phyloP scores from a whole-genome alignment of 2,113 vertebrate species.

The Spea bombifrons region DNA sequence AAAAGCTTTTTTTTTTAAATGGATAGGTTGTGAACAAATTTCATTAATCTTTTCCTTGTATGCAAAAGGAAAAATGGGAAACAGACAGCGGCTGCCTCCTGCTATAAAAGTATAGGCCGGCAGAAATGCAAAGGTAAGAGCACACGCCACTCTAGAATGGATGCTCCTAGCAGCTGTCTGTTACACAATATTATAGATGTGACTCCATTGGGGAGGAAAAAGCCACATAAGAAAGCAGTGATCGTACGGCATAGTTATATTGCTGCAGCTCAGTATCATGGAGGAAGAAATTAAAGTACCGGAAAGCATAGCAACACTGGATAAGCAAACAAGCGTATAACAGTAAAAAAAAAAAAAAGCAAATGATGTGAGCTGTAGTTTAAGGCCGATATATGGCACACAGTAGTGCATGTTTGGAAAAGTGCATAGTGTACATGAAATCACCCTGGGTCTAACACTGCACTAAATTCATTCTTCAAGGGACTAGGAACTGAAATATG shows the following conservation, averaged over 20 bases:
- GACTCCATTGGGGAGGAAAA: background rate
- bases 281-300: background rate
- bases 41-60: conserved; percentile 4
- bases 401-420: no score
- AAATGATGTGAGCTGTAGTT: no score
- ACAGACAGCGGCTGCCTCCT: background rate
- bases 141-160: background rate
- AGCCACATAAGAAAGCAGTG: no score
- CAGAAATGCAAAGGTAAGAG: background rate
- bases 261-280: background rate
- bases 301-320: background rate
- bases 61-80: background rate
- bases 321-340: no score
- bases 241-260: background rate
- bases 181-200: background rate
- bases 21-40: conserved; percentile 1
- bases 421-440: no score
- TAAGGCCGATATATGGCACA: no score
- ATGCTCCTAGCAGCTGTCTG: conserved; percentile 14
- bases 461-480: no score
- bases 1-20: conserved; percentile 5
- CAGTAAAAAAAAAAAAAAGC: no score
- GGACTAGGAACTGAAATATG: no score
- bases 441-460: no score
- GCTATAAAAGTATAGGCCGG: background rate